These are phyloP conservation scores for Nesidiocoris tenuis DNA, from an alignment of 2,888 invertebrate species.

Conservation along the genomic window DNA sequence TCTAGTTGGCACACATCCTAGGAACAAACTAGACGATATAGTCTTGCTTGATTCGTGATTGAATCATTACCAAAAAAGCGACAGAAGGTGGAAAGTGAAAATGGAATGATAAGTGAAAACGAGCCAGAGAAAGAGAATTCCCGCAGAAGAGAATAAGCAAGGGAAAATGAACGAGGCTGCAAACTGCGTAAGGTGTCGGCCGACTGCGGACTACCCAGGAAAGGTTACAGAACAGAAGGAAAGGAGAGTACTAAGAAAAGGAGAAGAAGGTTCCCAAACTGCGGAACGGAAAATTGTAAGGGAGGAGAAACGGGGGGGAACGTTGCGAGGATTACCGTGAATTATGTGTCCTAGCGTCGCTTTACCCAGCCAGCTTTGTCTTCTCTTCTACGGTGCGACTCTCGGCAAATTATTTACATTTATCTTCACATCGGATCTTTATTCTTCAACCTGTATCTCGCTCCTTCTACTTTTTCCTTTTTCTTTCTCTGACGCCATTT, in stretches of 20 bases:
- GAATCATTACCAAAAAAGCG: no score
- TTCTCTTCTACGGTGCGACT: neutral
- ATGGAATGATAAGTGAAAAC: no score
- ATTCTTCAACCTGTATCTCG: conserved; percentile 36
- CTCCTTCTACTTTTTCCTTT: conserved; percentile 11
- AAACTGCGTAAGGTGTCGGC: neutral
- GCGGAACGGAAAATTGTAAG: neutral
- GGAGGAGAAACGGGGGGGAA: neutral
- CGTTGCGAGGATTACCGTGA: conserved; percentile 19
- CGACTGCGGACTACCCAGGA: neutral
- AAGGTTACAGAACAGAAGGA: neutral
- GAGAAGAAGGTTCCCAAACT: neutral
- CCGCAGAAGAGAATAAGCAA: neutral
- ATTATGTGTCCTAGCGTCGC: conserved; percentile 32
- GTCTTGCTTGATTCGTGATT: no score
- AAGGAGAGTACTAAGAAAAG: no score
- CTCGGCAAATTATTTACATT: conserved; percentile 42
- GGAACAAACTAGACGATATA: no score
- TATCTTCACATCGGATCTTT: conserved; percentile 40
- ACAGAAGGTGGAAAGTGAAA: no score
- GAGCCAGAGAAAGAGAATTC: no score
- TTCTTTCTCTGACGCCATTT: neutral
- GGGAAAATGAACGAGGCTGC: neutral
- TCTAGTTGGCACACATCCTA: no score
- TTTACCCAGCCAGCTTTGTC: conserved; percentile 30